Base-by-base conservation (phyloP, 2,113 vertebrate genomes). In the Bujurquina vittata region DNA sequence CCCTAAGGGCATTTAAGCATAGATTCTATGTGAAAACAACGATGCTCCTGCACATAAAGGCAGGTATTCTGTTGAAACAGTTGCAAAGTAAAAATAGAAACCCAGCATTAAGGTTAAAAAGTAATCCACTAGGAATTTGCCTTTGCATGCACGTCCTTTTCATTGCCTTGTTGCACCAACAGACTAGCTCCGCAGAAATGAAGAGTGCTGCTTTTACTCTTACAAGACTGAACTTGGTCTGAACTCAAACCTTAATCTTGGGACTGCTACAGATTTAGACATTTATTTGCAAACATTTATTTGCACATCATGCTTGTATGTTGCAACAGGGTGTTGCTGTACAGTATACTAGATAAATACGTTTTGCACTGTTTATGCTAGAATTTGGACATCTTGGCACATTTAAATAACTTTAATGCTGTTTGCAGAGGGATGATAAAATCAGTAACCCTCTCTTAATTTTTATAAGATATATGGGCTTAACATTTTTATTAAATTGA, bases 241-340 rank as follows among this genome's bases (percentile, higher is more conserved):
- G 62, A 67, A 67, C 62, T 46, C 14, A 46, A 37, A 7, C 37
- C 37, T 67, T 67, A 49, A 67, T 67, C 22, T 49, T 67, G 40
- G 4, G 22, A 67, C 62, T 46, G n/a, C 62, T 67, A 37, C 40
- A 49, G 15, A 18, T 67, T 67, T 49, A 67, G 22, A 49, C 3
- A 67, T n/a, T n/a, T n/a, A n/a, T n/a, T n/a, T n/a, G n/a, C n/a
- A 67, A 67, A 29, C 40, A 67, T 22, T 67, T 67, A 29, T 67
- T 67, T 67, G 63, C 22, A 67, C 40, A 49, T 67, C 37, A 23
- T 5, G 3, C 26, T 10, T 67, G 63, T 23, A 49, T 67, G 63
- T 49, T 1, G 22, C 49, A 18, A 49, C 15, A 11, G 0, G 22
- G 63, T 67, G 22, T 22, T 67, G 35, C 17, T 37, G 15, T 43